A percentile compares a stretch with the other conserved stretches of the same genome.
phyloP scores from a whole-genome alignment of 2,113 vertebrate species.

The Octodon degus region DNA sequence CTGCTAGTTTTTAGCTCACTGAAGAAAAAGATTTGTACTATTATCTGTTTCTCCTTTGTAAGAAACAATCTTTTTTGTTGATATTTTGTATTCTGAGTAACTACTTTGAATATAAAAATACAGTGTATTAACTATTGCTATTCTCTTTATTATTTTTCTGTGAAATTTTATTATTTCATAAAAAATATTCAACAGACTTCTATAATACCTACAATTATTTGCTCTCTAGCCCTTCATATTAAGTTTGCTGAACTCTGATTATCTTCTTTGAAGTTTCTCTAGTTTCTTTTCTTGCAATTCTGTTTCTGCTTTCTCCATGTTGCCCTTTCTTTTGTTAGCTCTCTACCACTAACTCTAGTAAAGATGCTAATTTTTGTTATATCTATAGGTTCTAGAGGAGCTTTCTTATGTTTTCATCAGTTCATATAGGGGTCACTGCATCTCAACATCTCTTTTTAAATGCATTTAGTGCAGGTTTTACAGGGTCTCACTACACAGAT shows the following conservation, averaged over 20 bases:
- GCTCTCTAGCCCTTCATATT: background rate
- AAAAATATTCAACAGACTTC: background rate
- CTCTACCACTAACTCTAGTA: background rate
- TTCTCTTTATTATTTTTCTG: background rate
- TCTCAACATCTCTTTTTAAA: too few species aligned
- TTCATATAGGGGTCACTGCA: too few species aligned
- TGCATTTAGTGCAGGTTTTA: too few species aligned
- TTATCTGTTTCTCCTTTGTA: background rate
- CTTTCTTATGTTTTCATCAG: background rate
- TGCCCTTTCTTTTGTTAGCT: background rate
- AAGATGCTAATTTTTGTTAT: background rate
- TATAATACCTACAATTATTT: background rate
- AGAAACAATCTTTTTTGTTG: background rate
- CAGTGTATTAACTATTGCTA: background rate
- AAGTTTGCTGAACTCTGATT: background rate
- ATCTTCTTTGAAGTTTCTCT: background rate
- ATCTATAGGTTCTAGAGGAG: background rate
- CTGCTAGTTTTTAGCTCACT: background rate
- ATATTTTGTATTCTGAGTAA: background rate
- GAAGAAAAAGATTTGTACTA: background rate
- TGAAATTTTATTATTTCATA: background rate
- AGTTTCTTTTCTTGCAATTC: background rate
- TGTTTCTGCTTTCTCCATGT: background rate
- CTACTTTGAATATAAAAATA: background rate
- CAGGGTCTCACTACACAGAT: too few species aligned